Percentiles rank a stretch among this genome's conserved stretches.
These are phyloP conservation scores for Forficula auricularia DNA, from an alignment of 1,140 invertebrate genomes.

Conservation along the genomic window DNA sequence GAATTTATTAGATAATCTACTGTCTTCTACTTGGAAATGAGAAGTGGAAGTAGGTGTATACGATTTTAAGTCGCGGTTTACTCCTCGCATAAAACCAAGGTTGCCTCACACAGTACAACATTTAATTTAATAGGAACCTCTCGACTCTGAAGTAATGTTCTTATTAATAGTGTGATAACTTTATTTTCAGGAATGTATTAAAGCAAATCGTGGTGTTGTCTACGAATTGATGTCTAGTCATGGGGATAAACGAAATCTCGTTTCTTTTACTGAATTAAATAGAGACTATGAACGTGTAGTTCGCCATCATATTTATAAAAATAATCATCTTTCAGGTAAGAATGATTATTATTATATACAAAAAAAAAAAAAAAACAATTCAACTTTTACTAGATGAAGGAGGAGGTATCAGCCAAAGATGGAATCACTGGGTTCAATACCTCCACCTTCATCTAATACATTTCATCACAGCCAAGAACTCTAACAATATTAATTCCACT, in stretches of 20 bases:
- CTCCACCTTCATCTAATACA: neutral
- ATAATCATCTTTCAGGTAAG: conserved; percentile 37
- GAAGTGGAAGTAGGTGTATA: no score
- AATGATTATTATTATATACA: neutral
- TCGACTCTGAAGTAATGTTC: no score
- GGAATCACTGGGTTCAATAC: neutral
- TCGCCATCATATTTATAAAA: conserved; percentile 68
- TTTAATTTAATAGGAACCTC: no score
- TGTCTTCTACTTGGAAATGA: no score
- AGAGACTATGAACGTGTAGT: conserved; percentile 84
- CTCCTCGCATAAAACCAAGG: no score
- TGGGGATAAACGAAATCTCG: conserved; percentile 75
- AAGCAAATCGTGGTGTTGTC: conserved; percentile 58
- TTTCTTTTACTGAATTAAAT: conserved; percentile 69
- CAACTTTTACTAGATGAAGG: neutral
- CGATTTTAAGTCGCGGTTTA: no score
- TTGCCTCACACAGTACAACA: no score
- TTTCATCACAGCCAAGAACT: neutral
- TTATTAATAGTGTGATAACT: no score
- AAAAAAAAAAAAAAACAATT: neutral
- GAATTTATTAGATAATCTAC: no score
- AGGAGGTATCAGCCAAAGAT: neutral
- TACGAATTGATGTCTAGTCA: conserved; percentile 84
- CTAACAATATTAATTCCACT: neutral
- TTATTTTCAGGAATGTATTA: conserved; percentile 40